These are phyloP conservation scores for Pseudopodoces humilis DNA, from an alignment of 2,113 vertebrate genomes.

Conservation along the genomic window DNA sequence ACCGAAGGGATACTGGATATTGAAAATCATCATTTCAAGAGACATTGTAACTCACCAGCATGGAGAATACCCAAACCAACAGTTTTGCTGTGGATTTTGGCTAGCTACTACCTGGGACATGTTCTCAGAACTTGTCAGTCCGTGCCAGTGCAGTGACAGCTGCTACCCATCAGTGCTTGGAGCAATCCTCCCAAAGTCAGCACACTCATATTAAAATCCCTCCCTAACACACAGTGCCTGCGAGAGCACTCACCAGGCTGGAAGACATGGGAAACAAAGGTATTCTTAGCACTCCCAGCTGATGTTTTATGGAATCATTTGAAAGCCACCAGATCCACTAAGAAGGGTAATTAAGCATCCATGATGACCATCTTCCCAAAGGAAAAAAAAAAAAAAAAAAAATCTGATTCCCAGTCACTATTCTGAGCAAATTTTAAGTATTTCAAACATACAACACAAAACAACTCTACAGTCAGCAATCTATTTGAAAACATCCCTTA, in stretches of 20 bases:
- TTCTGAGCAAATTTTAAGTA: neutral
- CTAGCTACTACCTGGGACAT: accelerated
- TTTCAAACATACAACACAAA: neutral
- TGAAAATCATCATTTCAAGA: neutral
- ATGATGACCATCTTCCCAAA: neutral
- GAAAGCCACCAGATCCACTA: neutral
- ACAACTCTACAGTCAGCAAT: neutral
- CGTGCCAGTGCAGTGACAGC: neutral
- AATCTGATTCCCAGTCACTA: neutral
- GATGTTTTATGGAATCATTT: neutral
- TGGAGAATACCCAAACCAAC: neutral
- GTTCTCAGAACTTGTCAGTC: neutral
- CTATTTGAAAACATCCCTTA: neutral
- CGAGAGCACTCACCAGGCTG: neutral
- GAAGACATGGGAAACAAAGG: neutral
- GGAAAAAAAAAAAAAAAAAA: neutral
- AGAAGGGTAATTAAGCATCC: neutral
- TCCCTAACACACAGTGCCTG: neutral
- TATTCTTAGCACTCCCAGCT: neutral
- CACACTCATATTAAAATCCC: neutral
- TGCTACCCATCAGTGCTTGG: neutral
- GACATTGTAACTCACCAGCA: neutral
- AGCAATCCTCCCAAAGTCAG: neutral
- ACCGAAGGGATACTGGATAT: neutral
- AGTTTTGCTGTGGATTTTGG: neutral